These are phyloP conservation scores for Syndactyla subalaris DNA, from an alignment of 2,797 vertebrate genomes.

Conservation along the genomic window DNA sequence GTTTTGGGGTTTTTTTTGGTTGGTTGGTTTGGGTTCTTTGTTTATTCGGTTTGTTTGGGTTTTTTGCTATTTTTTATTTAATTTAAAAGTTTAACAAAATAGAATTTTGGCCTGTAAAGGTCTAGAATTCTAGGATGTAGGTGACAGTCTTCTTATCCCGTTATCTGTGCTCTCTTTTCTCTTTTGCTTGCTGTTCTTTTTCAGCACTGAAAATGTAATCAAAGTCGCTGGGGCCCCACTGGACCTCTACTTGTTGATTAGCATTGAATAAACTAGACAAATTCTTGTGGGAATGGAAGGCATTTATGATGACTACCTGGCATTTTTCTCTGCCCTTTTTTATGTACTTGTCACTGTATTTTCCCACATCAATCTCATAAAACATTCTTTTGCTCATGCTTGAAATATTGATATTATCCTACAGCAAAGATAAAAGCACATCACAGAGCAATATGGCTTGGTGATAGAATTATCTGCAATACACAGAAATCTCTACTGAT, in stretches of 20 bases:
- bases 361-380: slow-evolving; percentile 76
- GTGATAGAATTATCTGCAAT: slow-evolving; percentile 80
- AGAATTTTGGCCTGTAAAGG: background rate
- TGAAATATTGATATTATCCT: slow-evolving; percentile 78
- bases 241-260: slow-evolving; percentile 14
- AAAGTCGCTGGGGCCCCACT: background rate
- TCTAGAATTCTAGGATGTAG: background rate
- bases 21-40: background rate
- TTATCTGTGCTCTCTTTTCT: background rate
- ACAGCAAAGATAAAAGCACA: slow-evolving; percentile 77
- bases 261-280: slow-evolving; percentile 45
- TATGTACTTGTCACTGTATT: slow-evolving; percentile 71
- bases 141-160: background rate
- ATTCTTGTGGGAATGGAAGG: slow-evolving; percentile 17
- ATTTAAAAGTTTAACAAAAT: background rate
- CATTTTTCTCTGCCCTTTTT: slow-evolving; percentile 69
- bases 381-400: slow-evolving; percentile 70
- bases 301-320: slow-evolving; percentile 57
- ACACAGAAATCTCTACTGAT: slow-evolving; percentile 77
- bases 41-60: accelerated
- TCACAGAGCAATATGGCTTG: slow-evolving; percentile 71
- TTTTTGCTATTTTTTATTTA: background rate
- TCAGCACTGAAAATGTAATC: background rate
- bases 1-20: no score
- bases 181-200: background rate